Conservation (phyloP, 2,888 invertebrate species). For the Tetranychus piercei region DNA sequence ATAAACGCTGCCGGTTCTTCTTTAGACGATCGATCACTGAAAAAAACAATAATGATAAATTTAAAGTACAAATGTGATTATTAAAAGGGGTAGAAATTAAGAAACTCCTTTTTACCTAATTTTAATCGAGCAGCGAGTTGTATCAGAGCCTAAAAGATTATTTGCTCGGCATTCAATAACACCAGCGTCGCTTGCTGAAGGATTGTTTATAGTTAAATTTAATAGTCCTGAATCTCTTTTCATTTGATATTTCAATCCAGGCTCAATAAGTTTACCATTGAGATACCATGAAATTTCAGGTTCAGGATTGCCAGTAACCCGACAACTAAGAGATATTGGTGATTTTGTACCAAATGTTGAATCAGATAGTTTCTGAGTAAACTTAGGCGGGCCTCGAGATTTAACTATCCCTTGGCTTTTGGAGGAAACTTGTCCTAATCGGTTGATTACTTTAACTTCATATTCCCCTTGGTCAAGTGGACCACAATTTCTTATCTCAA, state of each 20-base stretch:
- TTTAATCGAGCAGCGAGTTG: conserved; percentile 33
- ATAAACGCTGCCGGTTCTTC: conserved; percentile 69
- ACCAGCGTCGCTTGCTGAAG: conserved; percentile 49
- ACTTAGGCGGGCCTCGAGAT: conserved; percentile 63
- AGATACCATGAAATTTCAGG: conserved; percentile 2
- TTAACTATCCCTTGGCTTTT: conserved; percentile 52
- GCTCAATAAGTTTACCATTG: conserved; percentile 26
- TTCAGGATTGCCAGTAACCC: conserved; percentile 35
- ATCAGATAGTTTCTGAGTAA: conserved; percentile 53
- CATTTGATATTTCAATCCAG: conserved; percentile 47
- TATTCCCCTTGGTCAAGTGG: conserved; percentile 53
- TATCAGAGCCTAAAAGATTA: conserved; percentile 59
- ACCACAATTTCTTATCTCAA: conserved; percentile 23
- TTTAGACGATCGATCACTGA: conserved; percentile 38
- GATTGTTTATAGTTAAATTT: conserved; percentile 52
- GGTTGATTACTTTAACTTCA: conserved; percentile 53
- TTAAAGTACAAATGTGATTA: not conserved
- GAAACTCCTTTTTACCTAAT: conserved; percentile 22
- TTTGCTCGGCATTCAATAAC: conserved; percentile 54
- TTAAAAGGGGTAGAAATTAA: not conserved
- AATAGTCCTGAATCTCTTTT: conserved; percentile 39
- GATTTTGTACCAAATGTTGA: conserved; percentile 40
- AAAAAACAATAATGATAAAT: conserved; percentile 9
- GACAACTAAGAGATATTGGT: conserved; percentile 53
- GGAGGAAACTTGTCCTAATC: conserved; percentile 52